Evolutionary conservation across 2,113 vertebrate species (phyloP).

Genomic region (Carettochelys insculpta): DNA sequence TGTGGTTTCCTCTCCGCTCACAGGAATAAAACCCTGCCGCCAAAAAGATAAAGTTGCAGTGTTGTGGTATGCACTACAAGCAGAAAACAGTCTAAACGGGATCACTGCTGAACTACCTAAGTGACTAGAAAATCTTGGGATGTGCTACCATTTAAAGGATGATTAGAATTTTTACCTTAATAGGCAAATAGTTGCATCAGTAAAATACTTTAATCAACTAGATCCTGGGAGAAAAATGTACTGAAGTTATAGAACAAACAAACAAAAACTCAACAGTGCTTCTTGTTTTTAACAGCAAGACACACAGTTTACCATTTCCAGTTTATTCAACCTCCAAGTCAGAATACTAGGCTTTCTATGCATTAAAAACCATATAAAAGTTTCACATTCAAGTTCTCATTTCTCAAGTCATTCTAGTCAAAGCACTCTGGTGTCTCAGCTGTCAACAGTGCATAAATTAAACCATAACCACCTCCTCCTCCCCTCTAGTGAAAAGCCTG

Average conservation of each 20-base stretch:
- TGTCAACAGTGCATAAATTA: neutral
- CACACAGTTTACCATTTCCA: neutral
- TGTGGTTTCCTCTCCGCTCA: rapidly evolving
- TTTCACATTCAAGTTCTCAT: neutral
- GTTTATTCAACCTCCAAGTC: neutral
- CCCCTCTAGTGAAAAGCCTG: too few relatives aligned
- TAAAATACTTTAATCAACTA: neutral
- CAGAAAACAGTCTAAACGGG: rapidly evolving
- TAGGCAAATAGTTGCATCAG: neutral
- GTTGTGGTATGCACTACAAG: rapidly evolving
- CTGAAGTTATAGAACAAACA: neutral
- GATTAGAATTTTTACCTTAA: neutral
- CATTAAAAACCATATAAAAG: neutral
- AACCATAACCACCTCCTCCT: neutral
- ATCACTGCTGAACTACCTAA: neutral
- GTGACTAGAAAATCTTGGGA: neutral
- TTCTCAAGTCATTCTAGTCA: neutral
- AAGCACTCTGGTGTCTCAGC: neutral
- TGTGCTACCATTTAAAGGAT: neutral
- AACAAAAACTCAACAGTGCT: too few relatives aligned
- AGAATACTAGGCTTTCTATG: neutral
- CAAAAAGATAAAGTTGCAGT: neutral
- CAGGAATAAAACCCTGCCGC: neutral
- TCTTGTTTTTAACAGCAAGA: neutral
- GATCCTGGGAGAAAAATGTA: neutral